A percentile compares a stretch with the other conserved stretches of the same genome.
Evolutionary conservation across 2,113 vertebrate species (phyloP).

Genomic region (Clarias macrocephalus): DNA sequence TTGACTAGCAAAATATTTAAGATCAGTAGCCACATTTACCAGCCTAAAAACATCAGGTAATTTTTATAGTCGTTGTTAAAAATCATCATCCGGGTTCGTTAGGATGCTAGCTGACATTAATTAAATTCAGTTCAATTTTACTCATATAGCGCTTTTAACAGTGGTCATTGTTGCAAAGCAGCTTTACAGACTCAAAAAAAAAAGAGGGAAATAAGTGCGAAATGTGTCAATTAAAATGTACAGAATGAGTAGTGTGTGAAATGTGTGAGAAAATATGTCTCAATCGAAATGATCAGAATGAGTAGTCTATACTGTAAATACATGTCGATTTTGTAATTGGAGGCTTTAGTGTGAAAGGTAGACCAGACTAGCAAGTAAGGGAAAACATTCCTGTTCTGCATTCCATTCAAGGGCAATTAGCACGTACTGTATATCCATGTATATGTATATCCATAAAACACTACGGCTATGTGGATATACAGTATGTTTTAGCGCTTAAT

Average conservation of each 20-base stretch:
- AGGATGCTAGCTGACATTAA: background rate
- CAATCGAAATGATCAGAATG: too few species aligned
- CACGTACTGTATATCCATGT: too few species aligned
- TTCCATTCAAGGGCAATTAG: background rate
- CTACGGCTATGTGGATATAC: background rate
- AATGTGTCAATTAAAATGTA: too few species aligned
- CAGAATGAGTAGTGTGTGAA: background rate
- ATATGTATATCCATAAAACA: too few species aligned
- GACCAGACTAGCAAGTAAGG: background rate
- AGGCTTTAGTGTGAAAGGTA: background rate
- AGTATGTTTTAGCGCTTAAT: background rate
- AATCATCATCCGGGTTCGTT: background rate
- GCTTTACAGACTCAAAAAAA: too few species aligned
- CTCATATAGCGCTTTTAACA: too few species aligned
- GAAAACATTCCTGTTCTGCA: background rate
- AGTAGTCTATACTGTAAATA: background rate
- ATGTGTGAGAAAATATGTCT: too few species aligned
- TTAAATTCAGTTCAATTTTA: too few species aligned
- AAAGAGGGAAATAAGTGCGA: too few species aligned
- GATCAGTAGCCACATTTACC: background rate
- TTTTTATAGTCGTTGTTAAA: background rate
- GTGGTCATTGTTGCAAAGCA: too few species aligned
- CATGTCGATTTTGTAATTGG: background rate
- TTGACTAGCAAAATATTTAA: background rate
- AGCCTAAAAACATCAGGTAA: background rate